A percentile compares a stretch with the other conserved stretches of the same genome.
These are phyloP conservation scores for Malacosoma neustria DNA, from an alignment of 2,888 invertebrate species.

Conservation along the genomic window DNA sequence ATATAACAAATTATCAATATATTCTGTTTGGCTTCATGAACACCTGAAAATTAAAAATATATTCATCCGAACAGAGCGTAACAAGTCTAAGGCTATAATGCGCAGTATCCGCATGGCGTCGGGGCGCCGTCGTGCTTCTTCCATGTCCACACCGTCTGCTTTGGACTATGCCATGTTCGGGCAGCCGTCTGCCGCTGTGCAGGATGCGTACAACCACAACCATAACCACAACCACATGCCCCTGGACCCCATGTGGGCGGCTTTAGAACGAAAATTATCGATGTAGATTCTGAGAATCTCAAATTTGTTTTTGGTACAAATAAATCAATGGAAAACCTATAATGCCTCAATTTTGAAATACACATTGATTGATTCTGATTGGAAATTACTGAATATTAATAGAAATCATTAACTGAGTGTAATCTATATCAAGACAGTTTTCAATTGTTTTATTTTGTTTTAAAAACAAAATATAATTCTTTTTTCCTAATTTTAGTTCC, in stretches of 20 bases:
- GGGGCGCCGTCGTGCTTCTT: constrained; percentile 35
- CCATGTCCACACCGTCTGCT: constrained; percentile 19
- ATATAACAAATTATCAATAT: too few relatives aligned
- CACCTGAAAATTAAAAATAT: too few relatives aligned
- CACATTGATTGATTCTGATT: too few relatives aligned
- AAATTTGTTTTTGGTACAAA: constrained; percentile 9
- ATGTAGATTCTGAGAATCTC: constrained; percentile 15
- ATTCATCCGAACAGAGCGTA: too few relatives aligned
- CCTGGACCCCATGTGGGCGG: constrained; percentile 51
- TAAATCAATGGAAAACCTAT: constrained; percentile 3
- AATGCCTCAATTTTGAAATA: too few relatives aligned
- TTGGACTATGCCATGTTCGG: constrained; percentile 24
- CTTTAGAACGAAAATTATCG: constrained; percentile 46
- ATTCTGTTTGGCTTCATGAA: too few relatives aligned
- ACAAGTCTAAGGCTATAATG: constrained; percentile 48
- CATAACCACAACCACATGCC: constrained; percentile 12
- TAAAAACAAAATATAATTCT: too few relatives aligned
- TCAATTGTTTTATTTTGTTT: too few relatives aligned
- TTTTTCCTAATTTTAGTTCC: too few relatives aligned
- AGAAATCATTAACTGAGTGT: too few relatives aligned
- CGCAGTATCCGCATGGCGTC: constrained; percentile 46
- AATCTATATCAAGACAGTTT: too few relatives aligned
- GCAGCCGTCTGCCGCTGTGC: constrained; percentile 6
- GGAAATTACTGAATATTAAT: too few relatives aligned
- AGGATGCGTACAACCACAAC: not conserved